Percentiles rank a stretch among this genome's conserved stretches.
These are phyloP conservation scores for Diprion similis DNA, from an alignment of 1,140 invertebrate species.

Conservation along the genomic window DNA sequence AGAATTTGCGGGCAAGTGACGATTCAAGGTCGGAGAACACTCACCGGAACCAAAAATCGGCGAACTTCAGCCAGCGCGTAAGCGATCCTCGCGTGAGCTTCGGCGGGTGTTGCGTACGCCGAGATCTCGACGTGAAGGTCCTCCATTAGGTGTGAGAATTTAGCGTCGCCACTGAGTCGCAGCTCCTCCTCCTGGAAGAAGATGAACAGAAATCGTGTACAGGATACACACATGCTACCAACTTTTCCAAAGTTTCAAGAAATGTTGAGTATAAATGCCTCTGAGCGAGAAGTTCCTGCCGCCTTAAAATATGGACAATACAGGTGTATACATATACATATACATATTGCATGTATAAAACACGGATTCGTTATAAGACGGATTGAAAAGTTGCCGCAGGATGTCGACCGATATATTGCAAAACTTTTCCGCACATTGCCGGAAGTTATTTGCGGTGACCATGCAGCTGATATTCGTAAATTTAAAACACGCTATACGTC, in stretches of 20 bases:
- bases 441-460: background rate
- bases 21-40: slow-evolving; percentile 40
- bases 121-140: slow-evolving; percentile 92
- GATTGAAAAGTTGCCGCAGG: slow-evolving; percentile 1
- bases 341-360: too few species aligned
- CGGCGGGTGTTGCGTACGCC: slow-evolving; percentile 82
- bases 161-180: slow-evolving; percentile 81
- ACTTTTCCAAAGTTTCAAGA: slow-evolving; percentile 11
- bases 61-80: slow-evolving; percentile 83
- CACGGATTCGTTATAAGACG: background rate
- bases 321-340: background rate
- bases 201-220: slow-evolving; percentile 8
- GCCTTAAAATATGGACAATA: background rate
- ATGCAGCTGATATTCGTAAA: background rate
- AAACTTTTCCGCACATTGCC: background rate
- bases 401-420: background rate
- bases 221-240: slow-evolving; percentile 14
- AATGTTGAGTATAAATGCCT: slow-evolving; percentile 5
- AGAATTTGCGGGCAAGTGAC: too few species aligned
- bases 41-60: slow-evolving; percentile 76
- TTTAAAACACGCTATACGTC: background rate
- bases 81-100: slow-evolving; percentile 88
- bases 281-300: background rate
- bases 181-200: slow-evolving; percentile 81
- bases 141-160: slow-evolving; percentile 88